Evolutionary conservation across 2,113 vertebrate species (phyloP).

Genomic region (Naja naja): DNA sequence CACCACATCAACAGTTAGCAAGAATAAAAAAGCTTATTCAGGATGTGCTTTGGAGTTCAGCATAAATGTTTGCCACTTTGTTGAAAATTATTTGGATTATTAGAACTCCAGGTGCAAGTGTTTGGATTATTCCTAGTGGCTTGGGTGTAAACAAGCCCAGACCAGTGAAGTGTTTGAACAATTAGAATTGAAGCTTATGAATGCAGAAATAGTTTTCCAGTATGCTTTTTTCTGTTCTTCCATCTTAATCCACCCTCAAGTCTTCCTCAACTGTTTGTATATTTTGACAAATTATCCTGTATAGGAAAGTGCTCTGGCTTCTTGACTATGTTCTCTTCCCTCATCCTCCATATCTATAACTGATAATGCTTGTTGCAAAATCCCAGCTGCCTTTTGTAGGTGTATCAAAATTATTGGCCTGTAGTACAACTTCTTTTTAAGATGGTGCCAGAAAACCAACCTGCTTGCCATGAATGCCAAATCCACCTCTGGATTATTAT

Average conservation of each 20-base stretch:
- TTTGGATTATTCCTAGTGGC: not conserved
- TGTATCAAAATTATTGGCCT: fast-evolving
- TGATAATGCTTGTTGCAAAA: not conserved
- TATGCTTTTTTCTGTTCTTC: not conserved
- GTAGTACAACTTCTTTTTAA: not conserved
- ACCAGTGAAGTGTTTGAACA: not conserved
- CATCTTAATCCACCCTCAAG: not conserved
- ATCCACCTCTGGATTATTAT: not conserved
- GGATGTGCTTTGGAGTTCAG: not conserved
- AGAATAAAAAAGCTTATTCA: not conserved
- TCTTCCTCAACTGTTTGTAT: not conserved
- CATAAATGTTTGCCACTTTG: not conserved
- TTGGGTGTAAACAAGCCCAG: not conserved
- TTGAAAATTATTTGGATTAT: not conserved
- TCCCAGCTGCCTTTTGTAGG: fast-evolving
- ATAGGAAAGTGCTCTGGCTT: not conserved
- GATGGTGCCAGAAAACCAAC: fast-evolving
- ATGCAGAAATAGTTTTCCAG: not conserved
- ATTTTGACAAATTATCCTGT: not conserved
- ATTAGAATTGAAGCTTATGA: not conserved
- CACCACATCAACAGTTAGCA: not conserved
- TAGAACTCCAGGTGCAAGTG: not conserved
- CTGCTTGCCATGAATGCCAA: fast-evolving
- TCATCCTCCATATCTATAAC: not conserved
- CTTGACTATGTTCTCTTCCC: not conserved